These are phyloP conservation scores for Tautogolabrus adspersus DNA, from an alignment of 2,113 vertebrate species.

Conservation along the genomic window DNA sequence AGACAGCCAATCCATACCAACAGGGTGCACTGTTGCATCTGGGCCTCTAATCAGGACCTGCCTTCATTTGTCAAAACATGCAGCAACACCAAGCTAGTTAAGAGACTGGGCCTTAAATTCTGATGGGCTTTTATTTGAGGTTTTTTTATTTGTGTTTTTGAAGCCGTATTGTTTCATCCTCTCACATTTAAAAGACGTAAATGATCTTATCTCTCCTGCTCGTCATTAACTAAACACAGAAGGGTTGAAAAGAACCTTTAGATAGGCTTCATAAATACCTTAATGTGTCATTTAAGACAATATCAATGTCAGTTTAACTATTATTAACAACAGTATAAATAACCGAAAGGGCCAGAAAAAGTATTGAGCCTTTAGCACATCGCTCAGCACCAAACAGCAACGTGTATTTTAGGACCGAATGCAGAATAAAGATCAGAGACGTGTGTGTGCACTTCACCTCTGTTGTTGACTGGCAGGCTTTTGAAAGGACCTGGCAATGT, in stretches of 20 bases:
- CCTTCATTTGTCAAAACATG: no score
- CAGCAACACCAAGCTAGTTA: no score
- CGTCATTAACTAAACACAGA: no score
- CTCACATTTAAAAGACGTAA: not conserved
- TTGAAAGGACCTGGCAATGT: conserved; percentile 38
- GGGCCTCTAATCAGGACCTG: no score
- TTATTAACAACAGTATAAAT: conserved; percentile 9
- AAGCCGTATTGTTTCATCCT: no score
- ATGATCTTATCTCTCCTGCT: not conserved
- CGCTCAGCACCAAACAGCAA: not conserved
- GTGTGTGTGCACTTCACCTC: conserved; percentile 22
- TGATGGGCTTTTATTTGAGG: no score
- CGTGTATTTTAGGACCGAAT: conserved; percentile 42
- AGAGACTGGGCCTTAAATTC: no score
- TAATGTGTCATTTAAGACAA: conserved; percentile 7
- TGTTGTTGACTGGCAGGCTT: conserved; percentile 53
- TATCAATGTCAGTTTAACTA: conserved; percentile 9
- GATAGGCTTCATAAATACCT: not conserved
- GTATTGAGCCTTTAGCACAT: conserved; percentile 6
- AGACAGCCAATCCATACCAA: no score
- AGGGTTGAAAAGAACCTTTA: no score
- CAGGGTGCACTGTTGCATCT: no score
- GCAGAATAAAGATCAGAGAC: conserved; percentile 48
- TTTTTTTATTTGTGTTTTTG: no score
- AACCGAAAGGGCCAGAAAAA: not conserved